Evolutionary conservation across 2,113 vertebrate genomes (phyloP).

Genomic region (Notiomystis cincta): DNA sequence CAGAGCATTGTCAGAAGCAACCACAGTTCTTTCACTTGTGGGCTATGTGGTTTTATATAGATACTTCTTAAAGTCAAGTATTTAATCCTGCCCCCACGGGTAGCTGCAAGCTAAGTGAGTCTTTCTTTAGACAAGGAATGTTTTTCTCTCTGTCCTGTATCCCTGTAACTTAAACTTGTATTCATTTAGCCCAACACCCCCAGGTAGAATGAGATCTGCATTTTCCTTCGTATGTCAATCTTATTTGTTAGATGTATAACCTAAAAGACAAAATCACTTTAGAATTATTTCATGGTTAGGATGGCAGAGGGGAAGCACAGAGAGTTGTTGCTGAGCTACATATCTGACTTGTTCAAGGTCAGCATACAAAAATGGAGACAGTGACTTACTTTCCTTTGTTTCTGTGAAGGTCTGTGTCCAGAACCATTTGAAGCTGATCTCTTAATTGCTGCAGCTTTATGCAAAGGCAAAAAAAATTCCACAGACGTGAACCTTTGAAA

Average conservation of each 20-base stretch:
- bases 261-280: too few species aligned
- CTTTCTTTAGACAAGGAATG: neutral
- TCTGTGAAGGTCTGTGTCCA: neutral
- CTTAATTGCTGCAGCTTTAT: neutral
- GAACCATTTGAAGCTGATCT: neutral
- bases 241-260: neutral
- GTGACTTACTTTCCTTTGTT: neutral
- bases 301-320: neutral
- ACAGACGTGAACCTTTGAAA: neutral
- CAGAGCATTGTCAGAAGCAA: neutral
- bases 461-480: neutral
- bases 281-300: neutral
- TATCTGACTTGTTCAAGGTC: neutral
- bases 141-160: neutral
- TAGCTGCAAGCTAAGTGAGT: neutral
- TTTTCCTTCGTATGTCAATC: neutral
- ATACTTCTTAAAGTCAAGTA: neutral
- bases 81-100: neutral
- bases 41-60: neutral
- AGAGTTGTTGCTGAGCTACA: neutral
- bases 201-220: neutral
- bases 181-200: neutral
- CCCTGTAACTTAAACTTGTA: neutral
- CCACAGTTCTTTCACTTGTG: neutral
- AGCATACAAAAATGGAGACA: neutral